A percentile compares a stretch with the other conserved stretches of the same genome.
phyloP scores from a whole-genome alignment of 2,113 vertebrate species.

The Mungos mungo region DNA sequence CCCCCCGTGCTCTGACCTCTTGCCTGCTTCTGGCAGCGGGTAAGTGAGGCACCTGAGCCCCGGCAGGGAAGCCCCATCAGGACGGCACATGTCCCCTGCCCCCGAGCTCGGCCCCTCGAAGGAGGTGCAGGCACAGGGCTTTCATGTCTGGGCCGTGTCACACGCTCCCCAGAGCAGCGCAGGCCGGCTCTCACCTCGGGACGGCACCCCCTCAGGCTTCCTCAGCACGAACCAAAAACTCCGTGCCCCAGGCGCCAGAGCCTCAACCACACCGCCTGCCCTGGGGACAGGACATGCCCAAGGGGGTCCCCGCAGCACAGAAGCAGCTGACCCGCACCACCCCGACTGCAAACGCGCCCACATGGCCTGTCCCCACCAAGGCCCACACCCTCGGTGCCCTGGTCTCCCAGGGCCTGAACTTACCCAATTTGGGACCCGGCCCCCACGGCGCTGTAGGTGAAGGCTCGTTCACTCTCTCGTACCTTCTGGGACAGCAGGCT shows the following conservation, averaged over 20 bases:
- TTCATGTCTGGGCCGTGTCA: accelerated
- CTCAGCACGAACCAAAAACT: background rate
- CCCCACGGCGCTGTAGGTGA: constrained; percentile 94
- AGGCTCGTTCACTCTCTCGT: constrained; percentile 91
- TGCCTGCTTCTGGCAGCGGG: background rate
- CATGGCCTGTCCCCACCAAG: background rate
- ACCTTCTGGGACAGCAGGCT: constrained; percentile 95
- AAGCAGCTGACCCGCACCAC: background rate
- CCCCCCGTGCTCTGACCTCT: background rate
- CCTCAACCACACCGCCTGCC: background rate
- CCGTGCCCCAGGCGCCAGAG: background rate
- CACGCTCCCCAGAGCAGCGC: background rate
- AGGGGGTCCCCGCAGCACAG: background rate
- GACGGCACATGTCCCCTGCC: background rate
- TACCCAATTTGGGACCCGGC: constrained; percentile 96
- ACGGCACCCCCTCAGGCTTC: accelerated
- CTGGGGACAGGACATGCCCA: background rate
- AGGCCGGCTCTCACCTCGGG: background rate
- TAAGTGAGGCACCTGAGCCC: background rate
- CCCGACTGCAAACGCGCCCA: accelerated
- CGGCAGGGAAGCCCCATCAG: background rate
- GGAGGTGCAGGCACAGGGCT: background rate
- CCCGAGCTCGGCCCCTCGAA: accelerated
- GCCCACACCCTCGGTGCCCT: background rate
- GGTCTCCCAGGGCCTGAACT: constrained; percentile 64